Base-by-base conservation (phyloP, 2,888 invertebrate species). In the Galeopsomyia nigrocyanea region DNA sequence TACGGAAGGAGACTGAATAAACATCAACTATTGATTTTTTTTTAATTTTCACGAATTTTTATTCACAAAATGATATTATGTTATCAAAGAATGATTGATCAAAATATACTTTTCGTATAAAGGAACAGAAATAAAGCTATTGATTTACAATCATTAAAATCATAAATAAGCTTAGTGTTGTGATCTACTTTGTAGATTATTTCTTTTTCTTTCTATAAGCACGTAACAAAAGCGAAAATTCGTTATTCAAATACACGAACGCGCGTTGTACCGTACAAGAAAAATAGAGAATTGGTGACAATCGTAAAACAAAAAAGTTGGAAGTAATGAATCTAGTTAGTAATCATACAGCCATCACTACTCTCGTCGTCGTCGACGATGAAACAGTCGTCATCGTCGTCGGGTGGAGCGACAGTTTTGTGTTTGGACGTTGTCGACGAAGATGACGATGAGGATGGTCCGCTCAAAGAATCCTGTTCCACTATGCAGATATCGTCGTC, bases 311-410 rank as follows among this genome's bases (percentile, higher is more conserved):
- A 14, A 19, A 19, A 55, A 55, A 10, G 0, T 14, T 14, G 1
- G 19, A 55, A 22, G 1, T n/a, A 16, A 16, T 6, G 16, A 26
- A 55, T 19, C 21, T 60, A 7, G 31, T n/a, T 57, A 67, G 3
- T 21, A 47, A 68, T 65, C 64, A 73, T 56, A 22, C 47, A 51
- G 14, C 67, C 72, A 19, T 70, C 67, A 14, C 19, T 50, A 19
- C 46, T 64, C 9, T 71, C 66, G n/a, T 72, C 81, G 13, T 82
- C 83, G 53, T 82, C 82, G 3, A 85, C 78, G 39, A 86, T 84
- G 63, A 81, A 77, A 63, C 83, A 84, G 67, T 84, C 85, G 46
- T 82, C 82, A 9, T 72, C 84, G 46, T 81, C 81, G 39, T 80
- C 78, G 9, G 26, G 46, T 3, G 75, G 68, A n/a, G 58, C 17